phyloP scores from a whole-genome alignment of 2,797 vertebrate species.

The Rhodeus uyekii region DNA sequence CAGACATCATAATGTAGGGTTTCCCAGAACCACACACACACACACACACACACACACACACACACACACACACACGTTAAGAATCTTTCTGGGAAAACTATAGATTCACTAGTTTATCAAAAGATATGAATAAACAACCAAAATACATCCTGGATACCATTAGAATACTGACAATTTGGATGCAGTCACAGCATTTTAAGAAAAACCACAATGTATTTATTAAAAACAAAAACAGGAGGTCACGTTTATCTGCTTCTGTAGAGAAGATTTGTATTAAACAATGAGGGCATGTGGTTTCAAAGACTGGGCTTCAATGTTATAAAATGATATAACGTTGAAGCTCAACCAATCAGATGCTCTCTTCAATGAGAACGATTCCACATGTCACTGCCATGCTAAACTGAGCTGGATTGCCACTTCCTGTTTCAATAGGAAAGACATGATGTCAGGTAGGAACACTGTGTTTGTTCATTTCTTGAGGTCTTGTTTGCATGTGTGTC shows the following conservation, averaged over 20 bases:
- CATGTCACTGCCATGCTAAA: background rate
- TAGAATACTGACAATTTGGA: conserved; percentile 44
- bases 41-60: too few relatives aligned
- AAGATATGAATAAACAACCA: conserved; percentile 35
- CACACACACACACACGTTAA: too few relatives aligned
- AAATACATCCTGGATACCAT: conserved; percentile 36
- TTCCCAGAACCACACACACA: too few relatives aligned
- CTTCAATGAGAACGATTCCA: background rate
- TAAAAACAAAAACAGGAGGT: conserved; percentile 13
- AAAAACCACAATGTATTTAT: too few relatives aligned
- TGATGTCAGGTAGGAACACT: background rate
- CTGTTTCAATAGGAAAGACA: background rate
- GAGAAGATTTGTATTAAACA: too few relatives aligned
- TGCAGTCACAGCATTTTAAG: conserved; percentile 31
- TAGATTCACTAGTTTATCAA: conserved; percentile 27
- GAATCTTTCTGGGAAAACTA: too few relatives aligned
- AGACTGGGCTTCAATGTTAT: conserved; percentile 40
- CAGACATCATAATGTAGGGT: too few relatives aligned
- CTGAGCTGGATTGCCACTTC: background rate
- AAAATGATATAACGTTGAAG: conserved; percentile 46
- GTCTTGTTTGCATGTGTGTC: background rate
- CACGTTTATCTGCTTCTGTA: conserved; percentile 20
- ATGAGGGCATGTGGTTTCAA: conserved; percentile 35
- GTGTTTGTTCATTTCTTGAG: background rate
- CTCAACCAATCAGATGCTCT: background rate